Percentiles rank a stretch among this genome's conserved stretches.
Conservation (phyloP, 2,888 invertebrate genomes). For the Drosophila parthenogenetica region DNA sequence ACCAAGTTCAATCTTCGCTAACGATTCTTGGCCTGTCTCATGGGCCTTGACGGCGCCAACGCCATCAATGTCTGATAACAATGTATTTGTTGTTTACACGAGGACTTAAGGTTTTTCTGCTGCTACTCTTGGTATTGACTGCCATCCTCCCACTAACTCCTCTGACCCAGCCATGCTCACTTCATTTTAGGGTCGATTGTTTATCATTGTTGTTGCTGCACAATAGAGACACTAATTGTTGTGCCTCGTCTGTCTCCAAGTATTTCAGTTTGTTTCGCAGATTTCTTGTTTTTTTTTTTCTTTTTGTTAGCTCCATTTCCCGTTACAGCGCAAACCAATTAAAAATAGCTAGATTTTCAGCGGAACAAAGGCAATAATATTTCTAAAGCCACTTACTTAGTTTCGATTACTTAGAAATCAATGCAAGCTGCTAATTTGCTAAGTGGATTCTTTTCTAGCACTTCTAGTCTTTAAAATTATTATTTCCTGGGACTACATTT, state of each 20-base stretch:
- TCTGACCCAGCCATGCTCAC: conserved; percentile 29
- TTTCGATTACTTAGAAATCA: conserved; percentile 20
- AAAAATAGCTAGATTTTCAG: conserved; percentile 21
- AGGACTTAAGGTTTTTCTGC: conserved; percentile 64
- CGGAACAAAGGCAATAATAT: conserved; percentile 21
- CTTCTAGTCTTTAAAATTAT: too few relatives aligned
- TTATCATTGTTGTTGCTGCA: conserved; percentile 61
- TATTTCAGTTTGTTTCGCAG: conserved; percentile 35
- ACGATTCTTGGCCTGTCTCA: conserved; percentile 38
- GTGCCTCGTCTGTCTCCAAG: conserved; percentile 34
- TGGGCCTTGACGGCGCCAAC: conserved; percentile 59
- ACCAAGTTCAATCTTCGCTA: conserved; percentile 49
- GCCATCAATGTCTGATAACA: conserved; percentile 73
- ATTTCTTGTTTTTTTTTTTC: conserved; percentile 11
- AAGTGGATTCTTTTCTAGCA: too few relatives aligned
- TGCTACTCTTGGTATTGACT: conserved; percentile 40
- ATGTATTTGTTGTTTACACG: conserved; percentile 68
- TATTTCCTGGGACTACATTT: too few relatives aligned
- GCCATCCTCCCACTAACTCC: conserved; percentile 9
- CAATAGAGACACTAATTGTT: conserved; percentile 74
- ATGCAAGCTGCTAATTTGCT: conserved; percentile 16
- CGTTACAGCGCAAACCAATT: conserved; percentile 27
- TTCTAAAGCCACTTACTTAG: conserved; percentile 18
- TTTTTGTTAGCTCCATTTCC: conserved; percentile 15
- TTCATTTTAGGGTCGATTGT: conserved; percentile 55